Conservation (phyloP, 2,888 invertebrate species). For the Lamproptera curius region DNA sequence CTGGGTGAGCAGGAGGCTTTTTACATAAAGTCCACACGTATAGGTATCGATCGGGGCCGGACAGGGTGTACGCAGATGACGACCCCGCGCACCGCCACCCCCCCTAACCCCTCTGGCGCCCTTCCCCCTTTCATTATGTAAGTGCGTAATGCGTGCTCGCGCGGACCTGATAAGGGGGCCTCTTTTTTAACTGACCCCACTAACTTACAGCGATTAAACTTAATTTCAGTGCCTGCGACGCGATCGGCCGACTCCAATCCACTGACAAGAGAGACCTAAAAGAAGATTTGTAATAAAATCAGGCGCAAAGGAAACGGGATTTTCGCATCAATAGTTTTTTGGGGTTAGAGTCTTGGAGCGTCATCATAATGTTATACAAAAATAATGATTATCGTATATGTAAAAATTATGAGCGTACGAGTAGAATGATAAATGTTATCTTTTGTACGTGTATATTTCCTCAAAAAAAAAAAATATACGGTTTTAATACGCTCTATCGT, state of each 20-base stretch:
- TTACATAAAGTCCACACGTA: slow-evolving; percentile 78
- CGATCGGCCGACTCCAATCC: slow-evolving; percentile 42
- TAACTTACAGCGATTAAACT: slow-evolving; percentile 67
- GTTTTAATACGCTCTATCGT: too few relatives aligned
- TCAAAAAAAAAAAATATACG: too few relatives aligned
- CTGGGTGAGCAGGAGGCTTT: slow-evolving; percentile 76
- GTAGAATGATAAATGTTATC: too few relatives aligned
- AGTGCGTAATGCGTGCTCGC: slow-evolving; percentile 78
- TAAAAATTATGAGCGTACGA: too few relatives aligned
- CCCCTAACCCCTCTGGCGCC: slow-evolving; percentile 37
- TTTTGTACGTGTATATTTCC: too few relatives aligned
- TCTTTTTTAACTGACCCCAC: slow-evolving; percentile 78
- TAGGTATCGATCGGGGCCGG: slow-evolving; percentile 76
- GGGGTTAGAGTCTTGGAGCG: too few relatives aligned
- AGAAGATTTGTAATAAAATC: too few relatives aligned
- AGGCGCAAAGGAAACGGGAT: too few relatives aligned
- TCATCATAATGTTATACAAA: too few relatives aligned
- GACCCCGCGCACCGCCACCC: slow-evolving; percentile 43
- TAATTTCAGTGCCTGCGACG: slow-evolving; percentile 67
- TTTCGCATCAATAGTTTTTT: too few relatives aligned
- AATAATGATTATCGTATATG: too few relatives aligned
- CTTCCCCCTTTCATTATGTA: slow-evolving; percentile 77
- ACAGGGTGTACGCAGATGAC: slow-evolving; percentile 77
- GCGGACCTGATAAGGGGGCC: slow-evolving; percentile 75
- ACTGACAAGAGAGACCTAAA: too few relatives aligned